A percentile compares a stretch with the other conserved stretches of the same genome.
These are phyloP conservation scores for Hyposmocoma kahamanoa DNA, from an alignment of 1,140 invertebrate species.

Conservation along the genomic window DNA sequence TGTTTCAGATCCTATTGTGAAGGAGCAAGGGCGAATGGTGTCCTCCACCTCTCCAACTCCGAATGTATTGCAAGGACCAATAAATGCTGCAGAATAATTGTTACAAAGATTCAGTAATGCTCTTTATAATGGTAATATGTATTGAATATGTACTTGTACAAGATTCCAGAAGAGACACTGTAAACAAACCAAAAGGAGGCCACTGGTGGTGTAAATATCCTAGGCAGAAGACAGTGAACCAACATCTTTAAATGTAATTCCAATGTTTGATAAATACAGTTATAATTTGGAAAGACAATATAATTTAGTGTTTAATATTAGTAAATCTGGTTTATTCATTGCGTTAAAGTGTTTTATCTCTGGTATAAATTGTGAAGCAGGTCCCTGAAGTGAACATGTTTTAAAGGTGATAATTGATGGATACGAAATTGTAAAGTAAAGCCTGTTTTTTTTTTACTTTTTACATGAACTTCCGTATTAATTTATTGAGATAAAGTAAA, in stretches of 20 bases:
- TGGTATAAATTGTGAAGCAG: constrained; percentile 47
- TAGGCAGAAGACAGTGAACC: constrained; percentile 30
- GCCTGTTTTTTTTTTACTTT: constrained; percentile 43
- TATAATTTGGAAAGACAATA: constrained; percentile 71
- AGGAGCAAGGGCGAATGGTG: constrained; percentile 86
- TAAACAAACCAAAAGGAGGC: constrained; percentile 39
- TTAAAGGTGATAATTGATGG: constrained; percentile 44
- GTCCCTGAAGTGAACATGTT: constrained; percentile 47
- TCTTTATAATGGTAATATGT: constrained; percentile 59
- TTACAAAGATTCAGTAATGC: constrained; percentile 50
- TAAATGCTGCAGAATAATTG: constrained; percentile 68
- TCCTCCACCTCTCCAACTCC: constrained; percentile 71
- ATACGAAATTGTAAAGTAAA: constrained; percentile 46
- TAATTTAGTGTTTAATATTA: constrained; percentile 70
- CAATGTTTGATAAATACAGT: constrained; percentile 53
- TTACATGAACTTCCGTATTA: constrained; percentile 52
- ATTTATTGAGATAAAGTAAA: constrained; percentile 51
- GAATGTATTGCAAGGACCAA: constrained; percentile 71
- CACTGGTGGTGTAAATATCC: constrained; percentile 39
- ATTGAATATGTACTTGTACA: constrained; percentile 69
- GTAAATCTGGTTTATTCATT: constrained; percentile 66
- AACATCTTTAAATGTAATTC: constrained; percentile 46
- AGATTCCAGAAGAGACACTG: constrained; percentile 53
- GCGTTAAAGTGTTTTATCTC: constrained; percentile 69
- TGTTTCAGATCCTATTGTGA: constrained; percentile 89